phyloP scores from a whole-genome alignment of 2,797 vertebrate genomes.

The Pseudotriccus pelzelni region DNA sequence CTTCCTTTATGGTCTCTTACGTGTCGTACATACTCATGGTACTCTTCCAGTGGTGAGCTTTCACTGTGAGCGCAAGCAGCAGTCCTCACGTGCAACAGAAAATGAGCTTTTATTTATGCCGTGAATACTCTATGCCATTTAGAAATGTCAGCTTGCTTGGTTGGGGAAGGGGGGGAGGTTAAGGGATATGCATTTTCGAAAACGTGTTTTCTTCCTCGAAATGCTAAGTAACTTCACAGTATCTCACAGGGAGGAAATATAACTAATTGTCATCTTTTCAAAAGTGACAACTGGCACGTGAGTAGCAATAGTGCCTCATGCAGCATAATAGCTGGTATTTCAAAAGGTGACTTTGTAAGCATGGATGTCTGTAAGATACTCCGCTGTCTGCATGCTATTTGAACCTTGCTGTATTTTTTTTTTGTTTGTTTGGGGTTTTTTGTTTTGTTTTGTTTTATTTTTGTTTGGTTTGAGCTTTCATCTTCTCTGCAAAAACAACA shows the following conservation, averaged over 20 bases:
- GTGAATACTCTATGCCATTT: neutral
- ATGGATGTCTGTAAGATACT: neutral
- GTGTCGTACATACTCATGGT: accelerated
- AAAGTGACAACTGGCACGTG: neutral
- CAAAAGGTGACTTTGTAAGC: neutral
- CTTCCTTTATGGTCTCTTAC: neutral
- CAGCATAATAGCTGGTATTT: neutral
- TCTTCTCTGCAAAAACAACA: neutral
- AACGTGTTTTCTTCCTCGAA: neutral
- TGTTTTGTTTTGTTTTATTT: neutral
- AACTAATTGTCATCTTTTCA: neutral
- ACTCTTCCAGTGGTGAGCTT: neutral
- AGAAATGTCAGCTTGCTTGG: neutral
- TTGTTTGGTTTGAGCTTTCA: neutral
- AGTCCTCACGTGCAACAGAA: neutral
- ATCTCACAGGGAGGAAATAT: neutral
- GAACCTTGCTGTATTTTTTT: neutral
- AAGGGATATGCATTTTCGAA: neutral
- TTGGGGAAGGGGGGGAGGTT: no score
- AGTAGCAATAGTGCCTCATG: neutral
- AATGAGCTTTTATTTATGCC: neutral
- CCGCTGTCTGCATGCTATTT: neutral
- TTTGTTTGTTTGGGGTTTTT: neutral
- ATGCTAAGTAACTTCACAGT: neutral
- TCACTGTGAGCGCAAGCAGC: neutral